Evolutionary conservation across 2,888 invertebrate species (phyloP).

Genomic region (Ceramica pisi): DNA sequence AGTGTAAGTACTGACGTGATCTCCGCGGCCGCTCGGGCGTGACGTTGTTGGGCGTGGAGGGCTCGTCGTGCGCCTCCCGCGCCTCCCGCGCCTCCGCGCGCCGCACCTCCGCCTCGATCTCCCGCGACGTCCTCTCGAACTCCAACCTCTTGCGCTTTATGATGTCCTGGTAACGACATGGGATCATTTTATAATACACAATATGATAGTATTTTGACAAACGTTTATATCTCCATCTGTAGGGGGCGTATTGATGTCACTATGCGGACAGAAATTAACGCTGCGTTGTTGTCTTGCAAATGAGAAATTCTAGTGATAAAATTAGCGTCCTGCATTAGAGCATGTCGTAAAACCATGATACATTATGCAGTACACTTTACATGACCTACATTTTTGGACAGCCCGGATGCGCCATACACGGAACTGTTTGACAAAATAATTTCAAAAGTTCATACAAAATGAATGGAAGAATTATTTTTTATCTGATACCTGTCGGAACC

Average conservation of each 20-base stretch:
- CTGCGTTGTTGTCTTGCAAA: background rate
- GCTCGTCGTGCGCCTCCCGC: slow-evolving; percentile 80
- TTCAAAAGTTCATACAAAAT: too few species aligned
- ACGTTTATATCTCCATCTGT: too few species aligned
- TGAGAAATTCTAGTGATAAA: background rate
- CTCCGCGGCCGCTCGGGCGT: slow-evolving; percentile 67
- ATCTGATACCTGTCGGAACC: too few species aligned
- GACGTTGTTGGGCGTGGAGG: slow-evolving; percentile 68
- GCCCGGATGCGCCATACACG: too few species aligned
- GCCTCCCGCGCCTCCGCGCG: slow-evolving; percentile 92
- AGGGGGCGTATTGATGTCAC: background rate
- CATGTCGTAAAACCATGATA: too few species aligned
- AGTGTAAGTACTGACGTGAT: slow-evolving; percentile 54
- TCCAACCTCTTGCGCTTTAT: slow-evolving; percentile 92
- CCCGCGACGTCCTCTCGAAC: slow-evolving; percentile 94
- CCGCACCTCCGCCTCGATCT: slow-evolving; percentile 93
- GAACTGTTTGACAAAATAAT: too few species aligned
- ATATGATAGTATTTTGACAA: too few species aligned
- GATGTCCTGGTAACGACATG: slow-evolving; percentile 86
- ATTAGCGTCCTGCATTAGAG: too few species aligned
- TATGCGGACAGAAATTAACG: background rate
- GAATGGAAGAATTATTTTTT: too few species aligned
- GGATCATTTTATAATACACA: background rate
- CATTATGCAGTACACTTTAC: too few species aligned
- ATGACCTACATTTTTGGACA: too few species aligned